Evolutionary conservation across 2,888 invertebrate species (phyloP), one percentile per base, ranked within the genome.

Genomic region (Desoria tigrina): DNA sequence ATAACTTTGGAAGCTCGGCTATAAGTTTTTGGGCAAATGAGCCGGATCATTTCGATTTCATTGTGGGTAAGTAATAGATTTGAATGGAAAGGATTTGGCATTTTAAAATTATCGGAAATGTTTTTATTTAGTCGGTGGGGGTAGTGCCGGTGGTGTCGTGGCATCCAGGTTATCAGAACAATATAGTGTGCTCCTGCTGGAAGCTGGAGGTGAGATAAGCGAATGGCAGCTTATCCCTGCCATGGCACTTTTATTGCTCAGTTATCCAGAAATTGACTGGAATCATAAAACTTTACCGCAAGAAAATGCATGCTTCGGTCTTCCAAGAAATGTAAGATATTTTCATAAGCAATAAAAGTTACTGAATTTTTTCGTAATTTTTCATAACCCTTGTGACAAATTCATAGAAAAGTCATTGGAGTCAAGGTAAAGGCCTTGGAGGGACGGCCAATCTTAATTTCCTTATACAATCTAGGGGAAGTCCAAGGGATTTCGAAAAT

Each of bases 371-470:
- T n/a, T n/a, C n/a, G n/a, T n/a, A n/a, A n/a, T n/a, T n/a, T n/a
- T 32, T 32, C 11, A 32, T 32, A 32, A n/a, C n/a, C n/a, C n/a
- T 53, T 53, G 16, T 18, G 32, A 28, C 55, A 24, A 16, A 39
- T 51, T 45, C 51, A 28, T 32, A 68, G 71, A 57, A 54, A 60
- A 65, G 66, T n/a, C 54, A 61, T 49, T 71, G 71, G 79, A 88
- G 88, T 82, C 84, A 85, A 81, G 90, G 90, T 3, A 89, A 86
- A 80, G 84, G 89, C 63, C 79, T 90, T 28, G 92, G 92, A 26
- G 92, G 92, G 1, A 86, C 88, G 0, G 86, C 88, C 70, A 86
- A 88, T 77, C 78, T 91, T 1, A 91, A 91, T 80, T 87, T 88
- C 77, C 87, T 90, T 87, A 81, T 89, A 53, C 86, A 90, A 77